phyloP scores from a whole-genome alignment of 1,140 invertebrate species.

The Ctenoplectra terminalis region DNA sequence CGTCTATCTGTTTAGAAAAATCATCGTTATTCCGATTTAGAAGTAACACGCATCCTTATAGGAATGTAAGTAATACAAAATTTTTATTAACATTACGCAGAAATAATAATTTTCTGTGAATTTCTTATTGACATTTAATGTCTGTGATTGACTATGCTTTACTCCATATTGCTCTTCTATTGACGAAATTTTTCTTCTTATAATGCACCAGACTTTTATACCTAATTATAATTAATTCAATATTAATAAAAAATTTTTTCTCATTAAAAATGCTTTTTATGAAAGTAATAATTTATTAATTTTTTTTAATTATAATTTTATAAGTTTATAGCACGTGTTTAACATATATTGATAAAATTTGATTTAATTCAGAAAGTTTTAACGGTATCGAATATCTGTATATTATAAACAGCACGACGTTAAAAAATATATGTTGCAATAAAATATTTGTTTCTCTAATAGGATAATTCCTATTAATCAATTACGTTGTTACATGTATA shows the following conservation, averaged over 20 bases:
- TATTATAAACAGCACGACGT: neutral
- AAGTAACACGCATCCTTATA: neutral
- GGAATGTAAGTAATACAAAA: conserved; percentile 43
- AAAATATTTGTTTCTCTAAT: neutral
- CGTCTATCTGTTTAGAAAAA: neutral
- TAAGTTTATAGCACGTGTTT: neutral
- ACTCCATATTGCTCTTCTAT: conserved; percentile 51
- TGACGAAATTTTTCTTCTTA: neutral
- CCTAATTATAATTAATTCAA: neutral
- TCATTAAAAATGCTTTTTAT: no score
- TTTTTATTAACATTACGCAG: neutral
- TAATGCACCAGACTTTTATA: neutral
- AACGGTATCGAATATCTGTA: neutral
- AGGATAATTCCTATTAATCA: neutral
- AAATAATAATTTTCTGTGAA: neutral
- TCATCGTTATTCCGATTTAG: neutral
- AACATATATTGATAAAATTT: neutral
- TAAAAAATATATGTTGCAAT: no score
- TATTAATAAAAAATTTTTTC: no score
- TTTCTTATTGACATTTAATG: conserved; percentile 36
- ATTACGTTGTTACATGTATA: neutral
- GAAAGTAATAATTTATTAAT: neutral
- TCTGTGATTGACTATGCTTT: conserved; percentile 13
- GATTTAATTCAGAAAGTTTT: neutral
- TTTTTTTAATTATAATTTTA: conserved; percentile 13